Evolutionary conservation across 2,113 vertebrate species (phyloP).

Genomic region (human): DNA sequence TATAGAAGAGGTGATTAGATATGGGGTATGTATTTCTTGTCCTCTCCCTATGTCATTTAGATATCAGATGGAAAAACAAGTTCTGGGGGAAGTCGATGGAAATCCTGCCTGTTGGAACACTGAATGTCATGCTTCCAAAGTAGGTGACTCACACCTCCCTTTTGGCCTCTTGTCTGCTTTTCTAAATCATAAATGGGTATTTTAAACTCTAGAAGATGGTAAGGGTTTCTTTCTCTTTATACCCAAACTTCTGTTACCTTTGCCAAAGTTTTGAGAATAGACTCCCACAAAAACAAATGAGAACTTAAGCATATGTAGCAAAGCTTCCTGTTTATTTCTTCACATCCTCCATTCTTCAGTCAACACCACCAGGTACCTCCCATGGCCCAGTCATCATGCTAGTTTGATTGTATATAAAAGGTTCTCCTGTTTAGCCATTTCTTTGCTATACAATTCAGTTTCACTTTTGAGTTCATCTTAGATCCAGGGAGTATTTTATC

Average conservation of each 20-base stretch:
- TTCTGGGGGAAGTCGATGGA: conserved; percentile 99
- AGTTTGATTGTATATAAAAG: not conserved
- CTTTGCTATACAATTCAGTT: not conserved
- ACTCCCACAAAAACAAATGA: not conserved
- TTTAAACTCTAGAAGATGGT: not conserved
- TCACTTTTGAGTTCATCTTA: conserved; percentile 26
- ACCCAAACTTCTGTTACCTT: not conserved
- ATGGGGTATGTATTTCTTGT: not conserved
- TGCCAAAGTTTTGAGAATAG: not conserved
- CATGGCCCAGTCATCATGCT: not conserved
- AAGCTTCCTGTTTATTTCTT: not conserved
- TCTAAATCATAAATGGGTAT: not conserved
- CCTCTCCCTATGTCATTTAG: conserved; percentile 82
- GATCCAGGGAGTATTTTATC: not conserved
- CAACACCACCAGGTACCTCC: not conserved
- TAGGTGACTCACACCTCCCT: conserved; percentile 80
- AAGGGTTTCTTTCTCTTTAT: not conserved
- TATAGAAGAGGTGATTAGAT: not conserved
- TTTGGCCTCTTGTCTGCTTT: not conserved
- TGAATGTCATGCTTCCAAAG: conserved; percentile 96
- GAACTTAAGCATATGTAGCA: not conserved
- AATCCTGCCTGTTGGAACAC: conserved; percentile 95
- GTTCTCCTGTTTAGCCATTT: not conserved
- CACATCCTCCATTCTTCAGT: not conserved
- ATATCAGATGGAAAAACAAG: conserved; percentile 99